Evolutionary conservation across 2,797 vertebrate species (phyloP).

Genomic region (Mus caroli): DNA sequence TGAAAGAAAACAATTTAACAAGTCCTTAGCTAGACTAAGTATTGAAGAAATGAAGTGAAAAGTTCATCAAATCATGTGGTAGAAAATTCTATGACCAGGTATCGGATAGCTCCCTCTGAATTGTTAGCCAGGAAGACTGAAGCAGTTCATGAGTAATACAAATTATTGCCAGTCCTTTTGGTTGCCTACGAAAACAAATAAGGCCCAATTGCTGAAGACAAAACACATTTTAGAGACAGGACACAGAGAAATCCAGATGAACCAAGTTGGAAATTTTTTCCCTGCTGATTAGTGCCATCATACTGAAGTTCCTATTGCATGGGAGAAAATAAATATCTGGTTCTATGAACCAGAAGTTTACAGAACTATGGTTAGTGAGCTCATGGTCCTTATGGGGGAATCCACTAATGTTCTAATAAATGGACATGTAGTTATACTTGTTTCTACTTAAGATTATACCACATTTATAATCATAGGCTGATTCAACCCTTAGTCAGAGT

Average conservation of each 20-base stretch:
- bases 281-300: neutral
- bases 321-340: neutral
- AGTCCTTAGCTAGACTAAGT: neutral
- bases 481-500: neutral
- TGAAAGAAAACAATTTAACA: neutral
- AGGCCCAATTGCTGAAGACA: neutral
- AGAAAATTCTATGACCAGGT: neutral
- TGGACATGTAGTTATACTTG: neutral
- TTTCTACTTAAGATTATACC: neutral
- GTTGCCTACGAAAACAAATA: neutral
- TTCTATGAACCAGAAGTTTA: neutral
- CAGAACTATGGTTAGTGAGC: neutral
- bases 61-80: neutral
- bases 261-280: neutral
- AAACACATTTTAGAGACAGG: neutral
- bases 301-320: neutral
- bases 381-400: neutral
- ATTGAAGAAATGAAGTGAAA: neutral
- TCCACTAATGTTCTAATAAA: neutral
- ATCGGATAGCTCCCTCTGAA: neutral
- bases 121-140: neutral
- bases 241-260: neutral
- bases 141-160: neutral
- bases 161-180: neutral
- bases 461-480: neutral